These are phyloP conservation scores for Gobius niger DNA, from an alignment of 2,113 vertebrate genomes.

Conservation along the genomic window DNA sequence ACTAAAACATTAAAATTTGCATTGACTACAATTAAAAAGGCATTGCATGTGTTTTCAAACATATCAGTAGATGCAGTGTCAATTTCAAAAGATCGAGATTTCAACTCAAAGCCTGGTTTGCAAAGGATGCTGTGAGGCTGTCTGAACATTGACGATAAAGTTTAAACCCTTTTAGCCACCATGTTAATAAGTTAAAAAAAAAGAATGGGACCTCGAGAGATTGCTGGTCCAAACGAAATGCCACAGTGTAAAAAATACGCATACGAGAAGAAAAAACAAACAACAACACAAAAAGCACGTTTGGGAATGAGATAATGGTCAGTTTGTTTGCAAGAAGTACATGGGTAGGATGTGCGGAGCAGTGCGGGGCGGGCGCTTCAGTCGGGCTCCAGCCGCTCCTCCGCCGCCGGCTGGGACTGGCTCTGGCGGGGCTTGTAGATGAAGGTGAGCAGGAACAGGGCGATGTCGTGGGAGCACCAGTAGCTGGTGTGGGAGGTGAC, in stretches of 20 bases:
- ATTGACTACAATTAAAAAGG: constrained; percentile 50
- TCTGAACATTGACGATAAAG: constrained; percentile 3
- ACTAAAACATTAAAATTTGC: constrained; percentile 28
- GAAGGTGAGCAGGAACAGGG: constrained; percentile 95
- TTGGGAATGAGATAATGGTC: constrained; percentile 21
- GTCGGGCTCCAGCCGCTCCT: constrained; percentile 62
- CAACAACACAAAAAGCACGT: constrained; percentile 32
- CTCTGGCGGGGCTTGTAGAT: constrained; percentile 83
- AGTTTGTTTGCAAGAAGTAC: constrained; percentile 20
- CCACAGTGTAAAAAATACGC: constrained; percentile 34
- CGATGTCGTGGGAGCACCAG: constrained; percentile 95
- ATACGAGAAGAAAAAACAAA: neutral
- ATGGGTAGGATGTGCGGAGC: constrained; percentile 4
- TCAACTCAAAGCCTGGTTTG: neutral
- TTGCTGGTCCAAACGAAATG: constrained; percentile 45
- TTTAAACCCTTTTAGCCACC: neutral
- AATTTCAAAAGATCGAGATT: constrained; percentile 2
- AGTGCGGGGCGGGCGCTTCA: constrained; percentile 37
- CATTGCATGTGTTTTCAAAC: constrained; percentile 41
- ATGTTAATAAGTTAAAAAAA: neutral
- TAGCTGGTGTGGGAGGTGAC: constrained; percentile 98
- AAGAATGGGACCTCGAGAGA: constrained; percentile 43
- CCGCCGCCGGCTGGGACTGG: constrained; percentile 22
- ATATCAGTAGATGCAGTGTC: neutral
- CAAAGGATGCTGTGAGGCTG: constrained; percentile 3